Evolutionary conservation across 2,113 vertebrate genomes (phyloP), one percentile per base, ranked within the genome.

Genomic region (Macrotus californicus): DNA sequence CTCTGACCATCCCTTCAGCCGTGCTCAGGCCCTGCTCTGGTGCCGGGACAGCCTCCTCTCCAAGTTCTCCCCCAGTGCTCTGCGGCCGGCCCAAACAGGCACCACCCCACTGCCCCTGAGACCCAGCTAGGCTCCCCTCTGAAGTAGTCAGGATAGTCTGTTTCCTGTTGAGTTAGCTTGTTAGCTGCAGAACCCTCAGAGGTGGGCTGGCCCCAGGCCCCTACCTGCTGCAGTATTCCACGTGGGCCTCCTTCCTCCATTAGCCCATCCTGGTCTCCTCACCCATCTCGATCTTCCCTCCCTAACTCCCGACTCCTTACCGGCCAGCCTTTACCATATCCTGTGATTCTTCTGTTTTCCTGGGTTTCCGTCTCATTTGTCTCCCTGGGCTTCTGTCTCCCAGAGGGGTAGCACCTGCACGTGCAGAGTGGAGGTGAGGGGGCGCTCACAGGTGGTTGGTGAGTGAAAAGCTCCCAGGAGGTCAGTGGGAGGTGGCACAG

Each of bases 311-410:
- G 14, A 54, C 21, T 7, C 54, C 19, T 56, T 6, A 10, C 79
- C 1, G 0, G 0, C 12, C 19, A 2, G 43, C 26, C 36, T 5
- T 73, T 19, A 15, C 14, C 21, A 6, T 1, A 1, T 34, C 34
- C 84, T 46, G 41, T 12, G 34, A 29, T 50, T 24, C 19, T 41
- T 36, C 52, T 14, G 11, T 36, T 59, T 81, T 73, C 69, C 18
- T 18, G 0, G 13, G 24, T 48, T 61, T 18, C 48, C 10, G 6
- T 52, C 56, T 46, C 41, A 18, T 3, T 36, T 16, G 31, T 48
- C 29, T 43, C n/a, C 72, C 6, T n/a, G n/a, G n/a, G n/a, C n/a
- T n/a, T n/a, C n/a, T 16, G 31, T 48, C 29, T 43, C n/a, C 72
- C 6, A 6, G 2, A 22, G 36, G 64, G 26, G 34, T 2, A 0